These are phyloP conservation scores for Panzeria rudis DNA, from an alignment of 2,888 invertebrate genomes.

Conservation along the genomic window DNA sequence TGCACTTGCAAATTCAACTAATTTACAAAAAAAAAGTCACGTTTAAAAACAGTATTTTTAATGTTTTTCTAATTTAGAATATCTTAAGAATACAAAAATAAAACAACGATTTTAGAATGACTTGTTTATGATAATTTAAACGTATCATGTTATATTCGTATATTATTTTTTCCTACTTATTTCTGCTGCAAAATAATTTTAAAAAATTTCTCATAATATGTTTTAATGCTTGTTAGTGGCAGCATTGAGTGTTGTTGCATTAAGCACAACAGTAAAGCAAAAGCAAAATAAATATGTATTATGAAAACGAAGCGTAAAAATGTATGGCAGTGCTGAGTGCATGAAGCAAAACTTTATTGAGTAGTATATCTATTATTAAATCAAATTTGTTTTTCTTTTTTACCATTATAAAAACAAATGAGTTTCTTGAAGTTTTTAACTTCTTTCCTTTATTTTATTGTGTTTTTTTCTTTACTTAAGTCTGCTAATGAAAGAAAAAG, in stretches of 20 bases:
- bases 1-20: neutral
- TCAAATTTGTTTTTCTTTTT: constrained; percentile 59
- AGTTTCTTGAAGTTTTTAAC: constrained; percentile 61
- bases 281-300: neutral
- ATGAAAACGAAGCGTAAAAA: neutral
- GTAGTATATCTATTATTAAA: constrained; percentile 57
- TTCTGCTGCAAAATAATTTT: neutral
- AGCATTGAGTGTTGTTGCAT: neutral
- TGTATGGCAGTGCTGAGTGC: neutral
- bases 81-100: no score
- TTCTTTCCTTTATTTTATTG: constrained; percentile 9
- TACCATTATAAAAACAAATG: constrained; percentile 55
- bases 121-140: neutral
- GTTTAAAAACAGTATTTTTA: neutral
- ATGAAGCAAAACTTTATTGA: constrained; percentile 48
- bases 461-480: neutral
- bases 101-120: neutral
- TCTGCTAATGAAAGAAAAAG: neutral
- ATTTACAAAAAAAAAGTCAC: neutral
- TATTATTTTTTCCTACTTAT: neutral
- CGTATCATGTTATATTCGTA: no score
- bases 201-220: neutral
- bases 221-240: neutral
- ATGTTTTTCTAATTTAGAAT: no score
- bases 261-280: neutral